A percentile compares a stretch with the other conserved stretches of the same genome.
phyloP scores from a whole-genome alignment of 2,113 vertebrate species.

The Sylvilagus bachmani region DNA sequence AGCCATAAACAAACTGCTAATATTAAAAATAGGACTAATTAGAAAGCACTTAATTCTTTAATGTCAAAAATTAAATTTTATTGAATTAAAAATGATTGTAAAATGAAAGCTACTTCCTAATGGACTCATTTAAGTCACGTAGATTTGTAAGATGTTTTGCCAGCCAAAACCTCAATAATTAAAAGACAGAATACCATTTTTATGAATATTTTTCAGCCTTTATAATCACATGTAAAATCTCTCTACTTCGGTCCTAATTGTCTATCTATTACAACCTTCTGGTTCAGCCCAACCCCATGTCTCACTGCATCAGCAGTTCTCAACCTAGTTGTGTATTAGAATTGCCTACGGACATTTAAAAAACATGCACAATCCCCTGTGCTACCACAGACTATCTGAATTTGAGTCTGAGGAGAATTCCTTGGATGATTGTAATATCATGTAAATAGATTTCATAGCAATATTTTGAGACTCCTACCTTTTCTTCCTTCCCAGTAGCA shows the following conservation, averaged over 20 bases:
- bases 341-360: not conserved
- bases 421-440: not conserved
- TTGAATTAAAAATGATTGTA: slow-evolving; percentile 2
- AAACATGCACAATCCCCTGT: not conserved
- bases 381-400: not conserved
- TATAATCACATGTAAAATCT: not conserved
- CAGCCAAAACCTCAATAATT: not conserved
- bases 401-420: not conserved
- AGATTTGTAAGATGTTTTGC: not conserved
- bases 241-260: not conserved
- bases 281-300: not conserved
- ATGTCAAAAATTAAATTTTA: not conserved
- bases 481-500: not conserved
- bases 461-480: not conserved
- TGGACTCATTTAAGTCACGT: not conserved
- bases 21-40: not conserved
- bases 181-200: not conserved
- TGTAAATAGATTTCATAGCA: not conserved
- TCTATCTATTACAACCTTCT: not conserved
- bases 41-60: no score
- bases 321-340: not conserved
- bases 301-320: not conserved
- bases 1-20: not conserved
- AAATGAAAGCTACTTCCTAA: not conserved
- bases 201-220: not conserved